Percentiles rank a stretch among this genome's conserved stretches.
Evolutionary conservation across 1,140 invertebrate species (phyloP).

Genomic region (Pachypeltis micranthus): DNA sequence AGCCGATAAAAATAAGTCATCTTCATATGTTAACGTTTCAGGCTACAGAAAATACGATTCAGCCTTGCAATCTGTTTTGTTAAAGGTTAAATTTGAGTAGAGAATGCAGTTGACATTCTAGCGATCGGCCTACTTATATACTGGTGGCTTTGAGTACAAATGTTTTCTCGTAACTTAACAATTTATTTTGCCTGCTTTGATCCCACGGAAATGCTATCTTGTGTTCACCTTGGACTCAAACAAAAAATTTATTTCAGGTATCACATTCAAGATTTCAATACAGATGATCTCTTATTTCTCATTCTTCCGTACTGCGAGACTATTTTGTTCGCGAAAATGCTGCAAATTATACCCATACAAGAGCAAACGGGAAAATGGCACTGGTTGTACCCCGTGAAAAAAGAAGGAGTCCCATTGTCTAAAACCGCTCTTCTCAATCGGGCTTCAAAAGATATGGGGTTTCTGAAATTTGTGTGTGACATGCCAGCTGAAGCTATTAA

Average conservation of each 20-base stretch:
- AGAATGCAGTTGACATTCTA: too few species aligned
- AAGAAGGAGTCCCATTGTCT: conserved; percentile 54
- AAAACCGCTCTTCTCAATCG: conserved; percentile 59
- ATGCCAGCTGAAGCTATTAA: conserved; percentile 51
- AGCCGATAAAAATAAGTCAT: too few species aligned
- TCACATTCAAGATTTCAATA: conserved; percentile 78
- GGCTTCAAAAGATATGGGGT: conserved; percentile 50
- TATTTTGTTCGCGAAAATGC: conserved; percentile 67
- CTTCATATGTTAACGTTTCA: too few species aligned
- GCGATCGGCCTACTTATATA: too few species aligned
- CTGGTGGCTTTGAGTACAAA: too few species aligned
- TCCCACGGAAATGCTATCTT: too few species aligned
- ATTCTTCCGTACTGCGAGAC: conserved; percentile 87
- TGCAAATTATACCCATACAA: conserved; percentile 62
- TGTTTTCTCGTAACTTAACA: too few species aligned
- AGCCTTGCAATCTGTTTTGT: too few species aligned
- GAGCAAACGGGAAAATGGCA: conserved; percentile 52
- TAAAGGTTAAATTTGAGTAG: too few species aligned
- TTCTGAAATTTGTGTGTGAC: conserved; percentile 62
- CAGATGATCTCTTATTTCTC: conserved; percentile 60
- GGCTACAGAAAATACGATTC: too few species aligned
- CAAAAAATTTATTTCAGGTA: conserved; percentile 48
- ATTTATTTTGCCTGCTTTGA: too few species aligned
- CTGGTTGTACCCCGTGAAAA: conserved; percentile 63
- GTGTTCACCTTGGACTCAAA: too few species aligned